Conservation (phyloP, 2,888 invertebrate species). For the Phragmatobia fuliginosa region DNA sequence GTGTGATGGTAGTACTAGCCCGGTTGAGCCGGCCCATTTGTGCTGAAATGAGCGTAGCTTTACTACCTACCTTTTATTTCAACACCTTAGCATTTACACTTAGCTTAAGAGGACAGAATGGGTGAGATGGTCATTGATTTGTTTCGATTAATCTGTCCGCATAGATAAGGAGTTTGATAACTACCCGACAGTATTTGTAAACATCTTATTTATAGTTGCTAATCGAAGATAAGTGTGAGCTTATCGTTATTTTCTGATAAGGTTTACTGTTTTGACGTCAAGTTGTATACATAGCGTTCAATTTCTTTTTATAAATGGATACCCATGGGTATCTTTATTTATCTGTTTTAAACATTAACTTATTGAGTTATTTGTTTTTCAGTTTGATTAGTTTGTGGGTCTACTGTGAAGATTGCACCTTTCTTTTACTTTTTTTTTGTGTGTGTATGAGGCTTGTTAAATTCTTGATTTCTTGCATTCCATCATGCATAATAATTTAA, state of each 20-base stretch:
- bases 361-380: background rate
- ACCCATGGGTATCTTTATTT: background rate
- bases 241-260: background rate
- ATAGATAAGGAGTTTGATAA: slow-evolving; percentile 1
- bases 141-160: background rate
- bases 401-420: background rate
- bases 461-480: background rate
- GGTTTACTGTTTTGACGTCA: background rate
- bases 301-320: background rate
- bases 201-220: slow-evolving; percentile 7
- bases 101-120: background rate
- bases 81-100: too few relatives aligned
- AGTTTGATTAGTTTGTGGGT: background rate
- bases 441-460: background rate
- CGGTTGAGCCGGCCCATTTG: too few relatives aligned
- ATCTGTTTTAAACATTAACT: too few relatives aligned
- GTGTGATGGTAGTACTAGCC: too few relatives aligned
- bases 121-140: background rate
- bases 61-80: too few relatives aligned
- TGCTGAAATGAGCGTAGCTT: too few relatives aligned
- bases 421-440: too few relatives aligned
- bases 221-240: background rate
- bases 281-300: background rate
- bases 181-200: background rate
- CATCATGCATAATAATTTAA: too few relatives aligned